These are phyloP conservation scores for Lepus townsendii DNA, from an alignment of 2,797 vertebrate species.

Conservation along the genomic window DNA sequence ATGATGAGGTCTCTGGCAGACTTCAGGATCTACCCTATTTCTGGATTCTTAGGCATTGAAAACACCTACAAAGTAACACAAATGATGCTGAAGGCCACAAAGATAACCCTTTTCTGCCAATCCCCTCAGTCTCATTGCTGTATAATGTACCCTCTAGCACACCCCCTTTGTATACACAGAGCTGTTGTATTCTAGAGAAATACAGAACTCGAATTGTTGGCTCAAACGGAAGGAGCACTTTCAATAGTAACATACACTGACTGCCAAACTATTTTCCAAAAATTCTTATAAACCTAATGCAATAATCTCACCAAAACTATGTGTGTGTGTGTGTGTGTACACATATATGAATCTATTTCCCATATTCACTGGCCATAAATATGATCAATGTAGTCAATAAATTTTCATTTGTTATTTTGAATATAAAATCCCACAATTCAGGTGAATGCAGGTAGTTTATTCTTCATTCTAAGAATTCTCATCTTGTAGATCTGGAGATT, in stretches of 20 bases:
- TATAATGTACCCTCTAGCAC: not conserved
- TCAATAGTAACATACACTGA: not conserved
- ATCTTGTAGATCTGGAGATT: not conserved
- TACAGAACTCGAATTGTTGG: not conserved
- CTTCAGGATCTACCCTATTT: not conserved
- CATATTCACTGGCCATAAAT: not conserved
- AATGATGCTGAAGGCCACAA: not conserved
- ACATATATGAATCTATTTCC: not conserved
- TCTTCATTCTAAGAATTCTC: not conserved
- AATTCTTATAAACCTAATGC: not conserved
- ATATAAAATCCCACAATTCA: not conserved
- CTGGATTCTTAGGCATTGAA: not conserved
- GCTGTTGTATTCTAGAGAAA: not conserved
- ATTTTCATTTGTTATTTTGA: slow-evolving; percentile 27
- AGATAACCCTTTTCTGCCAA: not conserved
- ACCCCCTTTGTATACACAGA: not conserved
- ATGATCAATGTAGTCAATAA: not conserved
- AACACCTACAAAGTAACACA: not conserved
- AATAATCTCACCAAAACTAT: not conserved
- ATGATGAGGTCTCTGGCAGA: not conserved
- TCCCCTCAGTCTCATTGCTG: not conserved
- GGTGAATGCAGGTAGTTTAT: not conserved
- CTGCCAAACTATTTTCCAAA: not conserved
- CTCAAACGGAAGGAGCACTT: not conserved
- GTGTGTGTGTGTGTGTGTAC: not conserved